These are phyloP conservation scores for Chrysocyon brachyurus DNA, from an alignment of 2,797 vertebrate species.

Conservation along the genomic window DNA sequence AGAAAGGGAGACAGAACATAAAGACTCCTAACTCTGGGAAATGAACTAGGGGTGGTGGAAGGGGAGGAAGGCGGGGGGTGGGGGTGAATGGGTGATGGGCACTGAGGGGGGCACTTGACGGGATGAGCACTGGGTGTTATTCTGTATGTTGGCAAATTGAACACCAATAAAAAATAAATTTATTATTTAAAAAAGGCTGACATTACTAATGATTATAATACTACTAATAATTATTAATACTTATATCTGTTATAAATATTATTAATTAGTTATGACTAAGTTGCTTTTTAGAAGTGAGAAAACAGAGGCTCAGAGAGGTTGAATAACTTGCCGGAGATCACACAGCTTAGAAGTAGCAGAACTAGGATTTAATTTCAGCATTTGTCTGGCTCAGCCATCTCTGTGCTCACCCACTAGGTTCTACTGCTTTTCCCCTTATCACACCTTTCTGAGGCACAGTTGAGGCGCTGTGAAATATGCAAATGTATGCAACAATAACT, in stretches of 20 bases:
- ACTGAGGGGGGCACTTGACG: too few species aligned
- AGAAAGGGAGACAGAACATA: too few species aligned
- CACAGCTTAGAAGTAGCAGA: not conserved
- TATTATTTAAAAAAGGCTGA: not conserved
- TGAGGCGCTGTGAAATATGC: not conserved
- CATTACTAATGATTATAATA: not conserved
- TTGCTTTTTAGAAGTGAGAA: slow-evolving; percentile 19
- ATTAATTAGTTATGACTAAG: not conserved
- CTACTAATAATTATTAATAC: not conserved
- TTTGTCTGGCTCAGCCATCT: not conserved
- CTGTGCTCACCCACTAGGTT: not conserved
- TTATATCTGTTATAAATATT: not conserved
- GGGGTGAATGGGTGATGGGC: too few species aligned
- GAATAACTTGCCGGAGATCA: not conserved
- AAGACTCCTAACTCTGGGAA: too few species aligned
- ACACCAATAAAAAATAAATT: too few species aligned
- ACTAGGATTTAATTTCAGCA: not conserved
- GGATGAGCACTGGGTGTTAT: too few species aligned
- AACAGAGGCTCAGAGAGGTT: not conserved
- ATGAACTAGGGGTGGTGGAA: too few species aligned
- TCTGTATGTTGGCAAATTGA: too few species aligned
- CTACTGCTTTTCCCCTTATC: too few species aligned
- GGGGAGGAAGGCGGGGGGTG: too few species aligned
- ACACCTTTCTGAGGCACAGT: not conserved
- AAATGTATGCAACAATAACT: not conserved